A percentile compares a stretch with the other conserved stretches of the same genome.
phyloP scores from a whole-genome alignment of 2,113 vertebrate species.

The Oreochromis tanganicae region DNA sequence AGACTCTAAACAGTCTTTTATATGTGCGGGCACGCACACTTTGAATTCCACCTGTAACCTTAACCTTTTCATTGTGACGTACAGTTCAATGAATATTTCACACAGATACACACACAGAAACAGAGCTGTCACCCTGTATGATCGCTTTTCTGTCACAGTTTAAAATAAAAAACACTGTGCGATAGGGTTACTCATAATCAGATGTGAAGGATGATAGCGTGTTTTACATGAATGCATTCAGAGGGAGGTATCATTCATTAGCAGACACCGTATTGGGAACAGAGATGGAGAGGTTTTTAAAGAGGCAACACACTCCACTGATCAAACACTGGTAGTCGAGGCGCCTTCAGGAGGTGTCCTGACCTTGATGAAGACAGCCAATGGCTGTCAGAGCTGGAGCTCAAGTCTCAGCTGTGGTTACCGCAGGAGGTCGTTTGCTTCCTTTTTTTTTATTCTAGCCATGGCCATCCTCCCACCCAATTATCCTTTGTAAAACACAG shows the following conservation, averaged over 20 bases:
- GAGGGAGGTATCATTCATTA: background rate
- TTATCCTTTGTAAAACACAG: background rate
- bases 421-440: background rate
- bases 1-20: background rate
- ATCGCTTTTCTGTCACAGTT: background rate
- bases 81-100: slow-evolving; percentile 1
- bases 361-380: slow-evolving; percentile 33
- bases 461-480: background rate
- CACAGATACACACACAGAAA: background rate
- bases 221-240: background rate
- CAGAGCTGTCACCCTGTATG: background rate
- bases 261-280: background rate
- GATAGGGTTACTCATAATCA: background rate
- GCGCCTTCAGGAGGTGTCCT: slow-evolving; percentile 11
- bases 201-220: background rate
- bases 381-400: slow-evolving; percentile 3
- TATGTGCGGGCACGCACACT: background rate
- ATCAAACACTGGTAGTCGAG: slow-evolving; percentile 27
- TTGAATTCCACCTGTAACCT: background rate
- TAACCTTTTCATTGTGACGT: background rate
- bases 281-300: background rate
- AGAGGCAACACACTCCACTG: background rate
- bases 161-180: background rate
- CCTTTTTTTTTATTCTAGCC: background rate
- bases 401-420: background rate